Base-by-base conservation (phyloP, 2,113 vertebrate species). In the Calypte anna region DNA sequence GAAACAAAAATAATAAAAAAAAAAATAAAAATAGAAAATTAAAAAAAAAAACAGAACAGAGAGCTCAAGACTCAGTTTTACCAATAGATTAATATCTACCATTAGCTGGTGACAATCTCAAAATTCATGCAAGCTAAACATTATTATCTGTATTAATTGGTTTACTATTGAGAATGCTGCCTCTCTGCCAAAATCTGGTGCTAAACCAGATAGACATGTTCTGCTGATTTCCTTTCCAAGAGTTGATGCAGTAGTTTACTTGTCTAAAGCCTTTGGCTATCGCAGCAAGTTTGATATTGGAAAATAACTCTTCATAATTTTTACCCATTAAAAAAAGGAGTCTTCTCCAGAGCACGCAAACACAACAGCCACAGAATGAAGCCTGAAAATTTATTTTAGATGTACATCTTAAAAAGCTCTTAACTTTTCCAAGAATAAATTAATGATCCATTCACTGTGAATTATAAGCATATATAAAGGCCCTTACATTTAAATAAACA, bases 191-290 rank as follows among this genome's bases (percentile, higher is more conserved):
- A 95, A 83, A 91, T 75, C 44, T 81, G 69, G 74, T 82, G 80
- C 84, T 95, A 96, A 96, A 94, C 86, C 74, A 94, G 83, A 96
- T 62, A 92, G 80, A 88, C 61, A 44, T 69, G 89, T 63, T 92
- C 66, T 64, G 48, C 57, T 59, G 30, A 91, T 91, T 83, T 93
- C 82, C 85, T 19, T 91, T 95, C 84, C 89, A 93, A 96, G 63
- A 93, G 67, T 1, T 90, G 91, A 92, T 91, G 69, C 58, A 91
- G 81, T 73, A 80, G 79, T 91, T 95, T 73, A 88, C 64, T 94
- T 91, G 73, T 73, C 89, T 84, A 84, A 93, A 96, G 73, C 19
- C 44, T 93, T 92, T 94, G 76, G 76, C 90, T 96, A 86, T 61
- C 76, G 62, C 27, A 90, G 57, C 43, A 79, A 90, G 82, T 79